phyloP scores from a whole-genome alignment of 2,888 invertebrate species.

The Agonopterix subpropinquella region DNA sequence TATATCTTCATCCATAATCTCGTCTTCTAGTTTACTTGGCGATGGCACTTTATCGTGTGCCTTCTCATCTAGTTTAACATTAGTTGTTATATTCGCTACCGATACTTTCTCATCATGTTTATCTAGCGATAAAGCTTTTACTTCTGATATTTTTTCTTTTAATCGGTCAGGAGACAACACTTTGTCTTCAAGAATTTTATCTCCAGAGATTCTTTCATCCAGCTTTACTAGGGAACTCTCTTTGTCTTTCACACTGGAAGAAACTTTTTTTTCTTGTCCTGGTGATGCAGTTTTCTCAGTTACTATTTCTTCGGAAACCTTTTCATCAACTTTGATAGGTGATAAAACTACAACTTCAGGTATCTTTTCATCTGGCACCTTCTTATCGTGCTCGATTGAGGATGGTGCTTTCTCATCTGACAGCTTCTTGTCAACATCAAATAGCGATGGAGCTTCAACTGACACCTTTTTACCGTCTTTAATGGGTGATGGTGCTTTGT shows the following conservation, averaged over 20 bases:
- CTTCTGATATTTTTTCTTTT: no score
- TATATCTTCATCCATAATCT: no score
- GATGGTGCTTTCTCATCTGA: not conserved
- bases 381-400: not conserved
- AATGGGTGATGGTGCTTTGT: not conserved
- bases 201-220: no score
- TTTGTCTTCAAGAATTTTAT: no score
- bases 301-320: not conserved
- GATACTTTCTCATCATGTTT: no score
- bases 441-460: slow-evolving; percentile 2
- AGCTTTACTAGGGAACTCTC: not conserved
- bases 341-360: slow-evolving; percentile 11
- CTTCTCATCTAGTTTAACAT: no score
- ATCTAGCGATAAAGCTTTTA: no score
- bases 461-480: slow-evolving; percentile 5
- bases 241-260: no score
- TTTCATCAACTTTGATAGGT: slow-evolving; percentile 6
- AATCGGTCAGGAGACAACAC: no score
- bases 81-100: no score
- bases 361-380: slow-evolving; percentile 9
- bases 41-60: not conserved
- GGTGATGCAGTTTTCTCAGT: no score
- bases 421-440: not conserved
- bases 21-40: no score
- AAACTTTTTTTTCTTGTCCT: not conserved